Evolutionary conservation across 2,113 vertebrate species (phyloP), one percentile per base, ranked within the genome.

Genomic region (Mastomys natalensis): DNA sequence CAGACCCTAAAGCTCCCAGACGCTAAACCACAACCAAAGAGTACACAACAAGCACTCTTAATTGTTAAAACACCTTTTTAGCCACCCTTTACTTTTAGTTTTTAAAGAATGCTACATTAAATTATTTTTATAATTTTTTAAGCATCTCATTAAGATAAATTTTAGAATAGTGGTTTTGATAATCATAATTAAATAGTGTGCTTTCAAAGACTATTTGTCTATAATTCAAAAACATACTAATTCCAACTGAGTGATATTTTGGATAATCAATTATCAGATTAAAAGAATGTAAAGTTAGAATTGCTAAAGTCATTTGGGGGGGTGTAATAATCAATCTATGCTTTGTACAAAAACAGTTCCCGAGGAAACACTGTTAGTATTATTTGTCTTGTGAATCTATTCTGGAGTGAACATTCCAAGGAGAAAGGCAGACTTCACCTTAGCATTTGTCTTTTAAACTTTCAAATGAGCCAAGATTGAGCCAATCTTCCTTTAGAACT

Each of bases 121-220:
- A 85, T 73, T 85, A 90, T 85, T 90, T 90, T 92, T 43, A 66
- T 68, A 73, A 53, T 13, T 0, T 43, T 66, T 45, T 0, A 15
- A 78, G 34, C 31, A 87, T 43, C 40, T 92, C 84, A 78, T 91
- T 93, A 88, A 96, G 89, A 21, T 87, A 97, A 90, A 95, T 85
- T 85, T 84, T 64, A 26, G 93, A 88, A 60, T 8, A 58, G 90
- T 51, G 10, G 3, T 87, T 90, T 95, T 87, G 37, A 48, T 48
- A 0, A 62, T 94, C 81, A 70, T 40, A 76, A 64, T 81, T 53
- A 78, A 73, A 16, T n/a, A 84, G 40, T 68, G 19, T 93, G 72
- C 13, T 92, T 93, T 74, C 66, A 80, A 90, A 95, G 7, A 68
- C 12, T 58, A 7, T 40, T 86, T 90, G 3, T 31, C 31, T 43